phyloP scores from a whole-genome alignment of 2,888 invertebrate genomes.

The Drosophila algonquin region DNA sequence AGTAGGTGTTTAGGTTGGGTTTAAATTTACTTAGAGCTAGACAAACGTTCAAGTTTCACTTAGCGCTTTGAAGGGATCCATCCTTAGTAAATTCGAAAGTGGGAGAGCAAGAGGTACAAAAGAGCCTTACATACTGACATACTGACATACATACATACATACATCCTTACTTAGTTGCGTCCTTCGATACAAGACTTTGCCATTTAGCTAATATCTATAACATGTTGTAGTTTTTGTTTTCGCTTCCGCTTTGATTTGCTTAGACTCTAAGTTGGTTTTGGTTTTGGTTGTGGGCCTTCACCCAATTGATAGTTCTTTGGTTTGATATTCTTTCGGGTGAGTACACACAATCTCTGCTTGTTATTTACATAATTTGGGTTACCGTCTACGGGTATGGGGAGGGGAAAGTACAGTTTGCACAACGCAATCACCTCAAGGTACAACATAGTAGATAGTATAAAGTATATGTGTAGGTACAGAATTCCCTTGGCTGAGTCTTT shows the following conservation, averaged over 20 bases:
- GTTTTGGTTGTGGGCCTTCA: too few species aligned
- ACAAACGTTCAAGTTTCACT: conserved; percentile 62
- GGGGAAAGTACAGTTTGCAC: conserved; percentile 30
- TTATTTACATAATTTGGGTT: conserved; percentile 35
- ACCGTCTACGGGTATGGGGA: conserved; percentile 4
- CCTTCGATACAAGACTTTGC: conserved; percentile 31
- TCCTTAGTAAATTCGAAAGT: conserved; percentile 72
- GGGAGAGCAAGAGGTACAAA: conserved; percentile 76
- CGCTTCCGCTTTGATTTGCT: conserved; percentile 15
- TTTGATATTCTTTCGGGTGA: conserved; percentile 13
- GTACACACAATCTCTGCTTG: background rate
- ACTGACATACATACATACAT: background rate
- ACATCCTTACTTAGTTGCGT: conserved; percentile 3
- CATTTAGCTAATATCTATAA: conserved; percentile 34
- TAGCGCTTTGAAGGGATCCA: conserved; percentile 54
- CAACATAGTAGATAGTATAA: conserved; percentile 26
- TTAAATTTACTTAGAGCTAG: conserved; percentile 30
- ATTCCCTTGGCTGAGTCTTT: conserved; percentile 23
- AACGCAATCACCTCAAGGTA: conserved; percentile 43
- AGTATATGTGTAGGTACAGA: conserved; percentile 33
- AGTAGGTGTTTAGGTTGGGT: conserved; percentile 18
- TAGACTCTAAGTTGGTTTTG: background rate
- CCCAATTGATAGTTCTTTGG: conserved; percentile 5
- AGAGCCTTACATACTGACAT: conserved; percentile 54
- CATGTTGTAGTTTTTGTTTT: conserved; percentile 31